Evolutionary conservation across 2,888 invertebrate genomes (phyloP), one percentile per base, ranked within the genome.

Genomic region (Agonopterix subpropinquella): DNA sequence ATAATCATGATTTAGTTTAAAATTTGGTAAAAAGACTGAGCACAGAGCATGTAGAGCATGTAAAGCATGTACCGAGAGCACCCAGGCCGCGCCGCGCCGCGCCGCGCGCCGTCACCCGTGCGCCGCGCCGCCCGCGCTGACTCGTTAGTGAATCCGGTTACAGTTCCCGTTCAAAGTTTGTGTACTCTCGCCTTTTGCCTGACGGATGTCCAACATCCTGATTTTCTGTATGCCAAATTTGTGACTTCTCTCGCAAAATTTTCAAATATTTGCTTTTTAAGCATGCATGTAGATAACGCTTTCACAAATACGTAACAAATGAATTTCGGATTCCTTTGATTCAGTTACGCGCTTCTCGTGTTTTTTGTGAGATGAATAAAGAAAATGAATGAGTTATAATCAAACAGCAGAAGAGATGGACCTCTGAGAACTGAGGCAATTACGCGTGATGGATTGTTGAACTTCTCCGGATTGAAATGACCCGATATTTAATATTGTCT

Each of bases 71-170:
- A 28, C 28, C 5, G 7, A 5, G 28, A 28, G 42, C 11, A 4
- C 9, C 42, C 9, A 15, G 44, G 4, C 36, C 36, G 2, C 44
- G 8, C n/a, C 11, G 18, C 37, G 42, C 46, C 49, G 44, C 45
- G 51, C 53, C 52, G 10, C 50, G 51, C 50, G 50, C 56, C 56
- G 56, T 54, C 48, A 49, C 37, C 36, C 44, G 50, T 41, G 44
- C 41, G 67, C 58, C 61, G 42, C 56, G 56, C 53, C 48, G 47
- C 37, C 36, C 44, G 50, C 36, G 44, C 44, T 57, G 70, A 72
- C 77, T 83, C 83, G 82, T 83, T 83, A 85, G 82, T 65, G 73
- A 83, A 83, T 82, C 74, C 69, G 67, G 80, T 83, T 83, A 84
- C 64, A 62, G 67, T 71, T 67, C 62, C 62, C 72, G 72, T 69